Evolutionary conservation across 2,888 invertebrate genomes (phyloP), one percentile per base, ranked within the genome.

Genomic region (Ecliptopera silaceata): DNA sequence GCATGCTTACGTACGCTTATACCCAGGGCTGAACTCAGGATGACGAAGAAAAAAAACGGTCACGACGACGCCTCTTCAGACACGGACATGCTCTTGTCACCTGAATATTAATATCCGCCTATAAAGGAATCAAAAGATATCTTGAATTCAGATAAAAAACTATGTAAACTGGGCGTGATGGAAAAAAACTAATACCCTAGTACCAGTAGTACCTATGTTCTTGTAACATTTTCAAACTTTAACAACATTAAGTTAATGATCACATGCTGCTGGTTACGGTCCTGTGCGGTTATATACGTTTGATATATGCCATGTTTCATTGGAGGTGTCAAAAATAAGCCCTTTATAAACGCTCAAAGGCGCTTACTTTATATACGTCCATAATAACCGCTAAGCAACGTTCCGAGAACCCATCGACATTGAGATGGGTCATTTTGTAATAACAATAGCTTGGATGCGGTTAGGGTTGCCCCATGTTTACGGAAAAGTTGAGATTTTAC

Each of bases 371-470:
- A 54, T 58, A 50, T 60, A 62, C 57, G 46, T 39, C 47, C 38
- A 32, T 74, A 75, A 71, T 70, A 69, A 69, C 65, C 64, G 70
- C 70, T 65, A 75, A 74, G 72, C 61, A 56, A 56, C 62, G 65
- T 88, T 88, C 87, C 71, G 72, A 79, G 88, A 88, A 69, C 66
- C 74, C 69, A 74, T 77, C 85, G 90, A 88, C 90, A 86, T 90
- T 90, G 88, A 90, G 88, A 89, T 86, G 89, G 90, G 90, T 89
- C 86, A 80, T 88, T 88, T 87, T 86, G 78, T 88, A 85, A 84
- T 86, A 88, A 88, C 84, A 86, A 88, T 84, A 81, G 79, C 74
- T 46, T 67, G 68, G 65, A 61, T 59, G 51, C 42, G 13, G 50
- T 36, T 70, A 88, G 87, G 88, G 88, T 55, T 87, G 82, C 15